A percentile compares a stretch with the other conserved stretches of the same genome.
Evolutionary conservation across 2,113 vertebrate species (phyloP).

Genomic region (Hippoglossus stenolepis): DNA sequence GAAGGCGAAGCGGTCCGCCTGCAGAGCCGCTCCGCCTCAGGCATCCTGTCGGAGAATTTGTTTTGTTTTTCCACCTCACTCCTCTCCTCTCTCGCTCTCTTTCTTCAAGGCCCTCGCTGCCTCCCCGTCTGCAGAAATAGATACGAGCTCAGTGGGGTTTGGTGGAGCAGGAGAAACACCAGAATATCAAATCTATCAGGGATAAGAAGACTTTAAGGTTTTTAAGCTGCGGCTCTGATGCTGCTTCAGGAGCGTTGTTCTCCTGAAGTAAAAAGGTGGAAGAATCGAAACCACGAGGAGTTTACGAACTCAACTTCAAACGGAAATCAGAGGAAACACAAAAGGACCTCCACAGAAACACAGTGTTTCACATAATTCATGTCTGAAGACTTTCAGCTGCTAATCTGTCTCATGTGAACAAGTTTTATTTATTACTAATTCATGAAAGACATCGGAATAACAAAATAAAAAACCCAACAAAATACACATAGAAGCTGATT

Average conservation of each 20-base stretch:
- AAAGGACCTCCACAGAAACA: too few relatives aligned
- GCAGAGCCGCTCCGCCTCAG: constrained; percentile 62
- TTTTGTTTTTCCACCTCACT: constrained; percentile 59
- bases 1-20: constrained; percentile 48
- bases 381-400: too few relatives aligned
- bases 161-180: constrained; percentile 32
- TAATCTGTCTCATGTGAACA: too few relatives aligned
- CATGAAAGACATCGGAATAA: too few relatives aligned
- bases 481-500: too few relatives aligned
- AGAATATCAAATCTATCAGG: constrained; percentile 46
- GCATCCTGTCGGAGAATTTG: constrained; percentile 62
- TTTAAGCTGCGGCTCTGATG: constrained; percentile 7
- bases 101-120: constrained; percentile 27
- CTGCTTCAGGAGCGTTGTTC: neutral
- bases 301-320: neutral
- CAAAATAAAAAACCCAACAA: too few relatives aligned
- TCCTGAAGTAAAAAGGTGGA: neutral
- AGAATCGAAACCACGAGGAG: neutral
- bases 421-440: too few relatives aligned
- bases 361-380: too few relatives aligned
- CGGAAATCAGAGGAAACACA: neutral
- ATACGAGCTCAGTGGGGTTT: constrained; percentile 57
- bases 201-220: constrained; percentile 21
- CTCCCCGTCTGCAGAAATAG: constrained; percentile 65
- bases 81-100: constrained; percentile 18